Evolutionary conservation across 2,888 invertebrate genomes (phyloP), one percentile per base, ranked within the genome.

Genomic region (Brachypalpus laphriformis): DNA sequence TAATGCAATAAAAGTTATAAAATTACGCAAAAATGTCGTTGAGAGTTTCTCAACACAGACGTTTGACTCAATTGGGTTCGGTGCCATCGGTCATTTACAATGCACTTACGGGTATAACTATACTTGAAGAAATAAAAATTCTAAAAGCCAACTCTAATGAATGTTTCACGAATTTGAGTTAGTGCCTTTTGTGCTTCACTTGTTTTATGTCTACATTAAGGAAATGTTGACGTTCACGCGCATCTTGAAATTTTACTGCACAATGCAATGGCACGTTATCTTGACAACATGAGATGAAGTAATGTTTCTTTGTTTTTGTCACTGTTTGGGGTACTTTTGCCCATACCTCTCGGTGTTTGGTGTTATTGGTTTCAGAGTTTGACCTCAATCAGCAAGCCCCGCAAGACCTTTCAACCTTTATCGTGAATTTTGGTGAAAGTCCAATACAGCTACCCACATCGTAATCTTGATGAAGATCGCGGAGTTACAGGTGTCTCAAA

Each of bases 151-250:
- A 28, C 45, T 45, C 42, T 56, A 70, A 56, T 45, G 70, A 45
- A 25, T 51, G 54, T 25, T 56, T 45, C 56, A 56, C 45, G 42
- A 56, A 45, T 28, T 42, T 28, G 18, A 42, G 54, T 70, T 37
- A 56, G 70, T 54, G 70, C 20, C 18, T 28, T 68, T 56, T 45
- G 56, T 70, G 56, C 70, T 70, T 56, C 20, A 56, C 70, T 28
- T 56, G 70, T n/a, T 56, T 54, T 45, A 42, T 42, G 70, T 56
- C 6, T 54, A 40, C 56, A 70, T 70, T 56, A 70, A 18, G 70
- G 42, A 28, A 16, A 45, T 70, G 22, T 56, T 70, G 56, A 70
- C 70, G 45, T 47, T 20, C 20, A 18, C 18, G 18, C 66, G 66
- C 37, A 14, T 56, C 42, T 56, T 8, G 14, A 6, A 45, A 22